These are phyloP conservation scores for Hapalemur alaotrensis DNA, from an alignment of 2,797 vertebrate genomes.

Conservation along the genomic window DNA sequence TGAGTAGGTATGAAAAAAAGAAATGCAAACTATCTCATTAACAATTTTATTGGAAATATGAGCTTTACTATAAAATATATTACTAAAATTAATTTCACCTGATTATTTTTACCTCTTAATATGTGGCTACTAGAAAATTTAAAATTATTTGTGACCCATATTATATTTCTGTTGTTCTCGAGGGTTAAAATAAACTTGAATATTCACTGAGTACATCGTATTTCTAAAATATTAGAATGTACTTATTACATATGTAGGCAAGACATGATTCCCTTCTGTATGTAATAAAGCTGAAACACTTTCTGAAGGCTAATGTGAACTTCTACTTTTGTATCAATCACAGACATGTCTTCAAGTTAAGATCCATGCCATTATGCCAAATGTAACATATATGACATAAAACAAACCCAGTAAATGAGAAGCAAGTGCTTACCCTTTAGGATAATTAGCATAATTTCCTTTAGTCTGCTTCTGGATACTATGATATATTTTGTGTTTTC, in stretches of 20 bases:
- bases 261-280: neutral
- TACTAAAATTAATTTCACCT: neutral
- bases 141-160: neutral
- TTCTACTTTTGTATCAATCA: neutral
- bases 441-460: constrained; percentile 7
- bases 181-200: neutral
- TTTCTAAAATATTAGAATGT: neutral
- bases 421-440: neutral
- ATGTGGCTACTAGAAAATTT: neutral
- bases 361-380: neutral
- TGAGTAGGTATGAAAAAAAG: neutral
- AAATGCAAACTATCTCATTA: neutral
- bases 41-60: neutral
- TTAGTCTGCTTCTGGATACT: neutral
- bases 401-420: neutral
- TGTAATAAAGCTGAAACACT: neutral
- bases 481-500: neutral
- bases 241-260: neutral
- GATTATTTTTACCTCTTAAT: neutral
- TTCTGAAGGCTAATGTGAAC: neutral
- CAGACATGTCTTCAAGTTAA: neutral
- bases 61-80: neutral
- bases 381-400: neutral
- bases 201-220: neutral
- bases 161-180: neutral